Conservation (phyloP, 1,140 invertebrate genomes). For the Papilio dardanus region DNA sequence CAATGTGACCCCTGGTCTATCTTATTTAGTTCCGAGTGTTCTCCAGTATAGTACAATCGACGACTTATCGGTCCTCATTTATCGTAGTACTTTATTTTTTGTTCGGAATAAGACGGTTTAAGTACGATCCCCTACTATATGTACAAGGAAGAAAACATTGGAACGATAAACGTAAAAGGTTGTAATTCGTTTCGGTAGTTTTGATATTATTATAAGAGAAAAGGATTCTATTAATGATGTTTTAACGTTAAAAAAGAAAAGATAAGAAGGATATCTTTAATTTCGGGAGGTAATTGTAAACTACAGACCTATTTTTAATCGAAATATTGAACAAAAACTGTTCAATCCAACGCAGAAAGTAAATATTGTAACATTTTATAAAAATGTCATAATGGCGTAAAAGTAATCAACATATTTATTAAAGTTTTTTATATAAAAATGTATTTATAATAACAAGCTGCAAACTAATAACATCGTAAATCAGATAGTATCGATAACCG, state of each 20-base stretch:
- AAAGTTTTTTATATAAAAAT: not conserved
- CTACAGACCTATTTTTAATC: too few species aligned
- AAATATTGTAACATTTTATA: not conserved
- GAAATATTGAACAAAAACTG: too few species aligned
- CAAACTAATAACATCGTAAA: not conserved
- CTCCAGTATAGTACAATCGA: too few species aligned
- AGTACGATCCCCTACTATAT: not conserved
- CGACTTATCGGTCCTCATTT: too few species aligned
- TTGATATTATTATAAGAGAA: too few species aligned
- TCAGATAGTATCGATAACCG: slow-evolving; percentile 3
- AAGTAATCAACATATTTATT: not conserved
- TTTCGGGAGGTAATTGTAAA: too few species aligned
- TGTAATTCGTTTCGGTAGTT: not conserved
- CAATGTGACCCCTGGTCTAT: too few species aligned
- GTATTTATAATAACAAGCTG: not conserved
- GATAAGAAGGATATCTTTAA: not conserved
- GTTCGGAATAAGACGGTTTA: too few species aligned
- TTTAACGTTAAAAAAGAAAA: not conserved
- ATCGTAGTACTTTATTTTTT: too few species aligned
- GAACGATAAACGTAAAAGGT: slow-evolving; percentile 7
- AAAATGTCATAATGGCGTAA: too few species aligned
- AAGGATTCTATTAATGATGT: too few species aligned
- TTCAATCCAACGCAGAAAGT: not conserved
- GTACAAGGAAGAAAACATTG: not conserved
- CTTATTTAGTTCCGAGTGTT: too few species aligned